Evolutionary conservation across 2,888 invertebrate species (phyloP), one percentile per base, ranked within the genome.

Genomic region (Acrobasis consociella): DNA sequence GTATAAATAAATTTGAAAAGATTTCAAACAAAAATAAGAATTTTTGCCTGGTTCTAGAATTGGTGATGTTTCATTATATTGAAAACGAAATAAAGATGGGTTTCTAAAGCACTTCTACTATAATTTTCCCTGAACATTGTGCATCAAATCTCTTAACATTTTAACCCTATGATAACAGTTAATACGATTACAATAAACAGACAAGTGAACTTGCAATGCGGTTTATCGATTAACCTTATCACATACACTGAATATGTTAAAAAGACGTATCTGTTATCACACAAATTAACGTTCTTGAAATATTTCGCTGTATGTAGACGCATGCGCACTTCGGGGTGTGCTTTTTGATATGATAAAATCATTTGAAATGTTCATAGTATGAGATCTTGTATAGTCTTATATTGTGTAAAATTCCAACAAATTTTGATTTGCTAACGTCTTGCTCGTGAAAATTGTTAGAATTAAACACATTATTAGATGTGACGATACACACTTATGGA

Each of bases 161-260:
- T 78, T 79, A 82, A 83, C 72, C 76, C 82, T 87, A 87, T 80
- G 81, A 81, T 84, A 86, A 87, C 84, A 86, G 82, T 84, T 84
- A 83, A 82, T 83, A 86, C 78, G 82, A 85, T 83, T 86, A 89
- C 81, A 85, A 78, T 78, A 80, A 77, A 85, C 82, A 83, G 78
- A 87, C 78, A 78, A 72, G 82, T 87, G 83, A 88, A 84, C 80
- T 83, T 85, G 81, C 82, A 80, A 86, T 82, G 83, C 82, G 74
- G 79, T 77, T 78, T 76, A 72, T 74, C 68, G 77, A 77, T 77
- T 76, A 80, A 82, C 74, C 80, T 81, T 81, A 83, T 69, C 75
- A 73, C 74, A 73, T 67, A 70, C 70, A 72, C 65, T 66, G 70
- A 73, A 77, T 72, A 71, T 74, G 65, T 73, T 72, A 67, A 64